Evolutionary conservation across 2,888 invertebrate species (phyloP), one percentile per base, ranked within the genome.

Genomic region (Diarsia brunnea): DNA sequence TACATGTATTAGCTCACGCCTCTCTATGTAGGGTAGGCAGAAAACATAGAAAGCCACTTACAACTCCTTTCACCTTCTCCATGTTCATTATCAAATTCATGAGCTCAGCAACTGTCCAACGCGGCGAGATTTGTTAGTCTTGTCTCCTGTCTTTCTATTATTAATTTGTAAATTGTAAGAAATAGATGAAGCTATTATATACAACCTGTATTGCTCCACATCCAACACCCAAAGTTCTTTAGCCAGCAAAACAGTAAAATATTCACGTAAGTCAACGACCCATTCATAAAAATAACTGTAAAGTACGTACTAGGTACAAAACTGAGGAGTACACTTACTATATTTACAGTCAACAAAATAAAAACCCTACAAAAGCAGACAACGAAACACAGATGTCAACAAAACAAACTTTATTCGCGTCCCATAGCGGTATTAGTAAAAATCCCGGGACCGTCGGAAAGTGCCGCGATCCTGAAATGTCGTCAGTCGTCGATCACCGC

Each of bases 401-500:
- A 77, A 81, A 85, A 83, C 80, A 82, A 86, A 86, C 79, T 79
- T 86, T 81, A 81, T 87, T 81, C 84, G 67, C 49, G 78, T 78
- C 65, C 79, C 78, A 79, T 84, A 76, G 70, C 45, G 73, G 82
- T 82, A 87, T 85, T 86, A 87, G 84, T 84, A 78, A 85, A 88
- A 89, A 89, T 87, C 87, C 89, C 83, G 69, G 79, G 77, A 86
- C 83, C 63, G 67, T 51, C 81, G 82, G 82, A 81, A 86, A 88
- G 83, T 87, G 86, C 78, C 81, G 81, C 75, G 87, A 89, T 89
- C 84, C 88, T 88, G 90, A 94, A 93, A 93, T 91, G 94, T 92
- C 93, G 91, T 90, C 92, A 91, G 92, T 93, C 93, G 92, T 94
- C 94, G 91, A 93, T 94, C 94, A 93, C 91, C 81, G 91, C 90